Evolutionary conservation across 2,888 invertebrate species (phyloP).

Genomic region (Eristalinus aeneus): DNA sequence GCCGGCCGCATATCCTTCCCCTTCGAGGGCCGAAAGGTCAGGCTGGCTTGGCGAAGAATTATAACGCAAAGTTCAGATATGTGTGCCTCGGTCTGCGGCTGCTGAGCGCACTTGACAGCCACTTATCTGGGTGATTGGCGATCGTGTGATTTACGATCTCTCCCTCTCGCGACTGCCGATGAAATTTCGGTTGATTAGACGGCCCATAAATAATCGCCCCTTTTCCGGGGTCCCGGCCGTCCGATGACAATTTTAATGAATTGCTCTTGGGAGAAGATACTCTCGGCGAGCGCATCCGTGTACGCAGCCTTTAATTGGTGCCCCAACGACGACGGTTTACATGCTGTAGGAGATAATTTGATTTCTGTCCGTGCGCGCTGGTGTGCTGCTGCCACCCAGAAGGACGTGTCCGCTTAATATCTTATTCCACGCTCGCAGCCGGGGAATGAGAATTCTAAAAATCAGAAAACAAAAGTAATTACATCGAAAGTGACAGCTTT

Average conservation of each 20-base stretch:
- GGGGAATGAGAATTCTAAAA: conserved; percentile 18
- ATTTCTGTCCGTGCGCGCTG: too few species aligned
- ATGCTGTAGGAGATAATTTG: not conserved
- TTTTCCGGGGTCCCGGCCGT: conserved; percentile 4
- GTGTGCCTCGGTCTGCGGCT: not conserved
- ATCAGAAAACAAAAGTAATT: conserved; percentile 44
- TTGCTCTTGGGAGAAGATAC: conserved; percentile 43
- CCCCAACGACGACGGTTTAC: not conserved
- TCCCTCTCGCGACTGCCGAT: conserved; percentile 26
- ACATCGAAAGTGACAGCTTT: conserved; percentile 69
- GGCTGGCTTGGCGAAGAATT: not conserved
- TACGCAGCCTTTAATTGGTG: conserved; percentile 8
- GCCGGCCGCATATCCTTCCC: not conserved
- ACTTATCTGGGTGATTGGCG: conserved; percentile 64
- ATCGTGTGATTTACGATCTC: conserved; percentile 68
- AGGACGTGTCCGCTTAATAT: conserved; percentile 31
- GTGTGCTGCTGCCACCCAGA: not conserved
- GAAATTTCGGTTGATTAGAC: conserved; percentile 66
- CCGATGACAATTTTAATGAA: conserved; percentile 69
- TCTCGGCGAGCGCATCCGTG: not conserved
- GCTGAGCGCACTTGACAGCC: conserved; percentile 34
- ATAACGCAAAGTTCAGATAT: conserved; percentile 29
- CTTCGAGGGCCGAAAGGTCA: conserved; percentile 15
- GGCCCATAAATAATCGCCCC: conserved; percentile 57
- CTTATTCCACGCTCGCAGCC: conserved; percentile 54